A percentile compares a stretch with the other conserved stretches of the same genome.
Conservation (phyloP, 2,797 vertebrate species). For the Balearica regulorum region DNA sequence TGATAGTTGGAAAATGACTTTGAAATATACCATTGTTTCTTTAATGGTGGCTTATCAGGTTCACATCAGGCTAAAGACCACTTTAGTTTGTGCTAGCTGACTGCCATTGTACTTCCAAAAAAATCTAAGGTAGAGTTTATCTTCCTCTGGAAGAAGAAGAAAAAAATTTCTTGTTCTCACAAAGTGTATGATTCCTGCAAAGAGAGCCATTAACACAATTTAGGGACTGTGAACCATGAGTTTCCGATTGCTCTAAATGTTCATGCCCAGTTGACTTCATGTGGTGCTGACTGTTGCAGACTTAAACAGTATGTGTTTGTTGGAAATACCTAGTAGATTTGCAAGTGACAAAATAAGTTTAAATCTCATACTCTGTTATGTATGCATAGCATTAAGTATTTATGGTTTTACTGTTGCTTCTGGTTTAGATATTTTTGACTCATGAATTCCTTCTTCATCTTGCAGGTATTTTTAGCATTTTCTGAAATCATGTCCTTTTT, state of each 20-base stretch:
- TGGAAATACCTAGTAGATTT: neutral
- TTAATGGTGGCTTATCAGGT: neutral
- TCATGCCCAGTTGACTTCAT: neutral
- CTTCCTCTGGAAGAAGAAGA: neutral
- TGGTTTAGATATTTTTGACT: neutral
- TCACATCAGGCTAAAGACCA: neutral
- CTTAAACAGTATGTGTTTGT: neutral
- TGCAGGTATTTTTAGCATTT: neutral
- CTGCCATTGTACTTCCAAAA: neutral
- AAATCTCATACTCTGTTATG: neutral
- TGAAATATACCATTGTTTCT: neutral
- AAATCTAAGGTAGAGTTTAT: neutral
- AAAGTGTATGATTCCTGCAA: neutral
- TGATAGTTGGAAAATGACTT: neutral
- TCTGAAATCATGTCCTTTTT: conserved; percentile 26
- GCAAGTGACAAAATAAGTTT: neutral
- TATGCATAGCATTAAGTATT: neutral
- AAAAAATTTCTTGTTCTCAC: neutral
- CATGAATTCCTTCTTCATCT: neutral
- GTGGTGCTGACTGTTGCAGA: neutral
- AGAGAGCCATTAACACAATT: neutral
- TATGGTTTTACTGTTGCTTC: neutral
- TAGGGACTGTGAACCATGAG: neutral
- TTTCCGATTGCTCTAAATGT: neutral
- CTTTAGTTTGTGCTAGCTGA: neutral